Evolutionary conservation across 2,888 invertebrate species (phyloP).

Genomic region (Drosophila kuntzei): DNA sequence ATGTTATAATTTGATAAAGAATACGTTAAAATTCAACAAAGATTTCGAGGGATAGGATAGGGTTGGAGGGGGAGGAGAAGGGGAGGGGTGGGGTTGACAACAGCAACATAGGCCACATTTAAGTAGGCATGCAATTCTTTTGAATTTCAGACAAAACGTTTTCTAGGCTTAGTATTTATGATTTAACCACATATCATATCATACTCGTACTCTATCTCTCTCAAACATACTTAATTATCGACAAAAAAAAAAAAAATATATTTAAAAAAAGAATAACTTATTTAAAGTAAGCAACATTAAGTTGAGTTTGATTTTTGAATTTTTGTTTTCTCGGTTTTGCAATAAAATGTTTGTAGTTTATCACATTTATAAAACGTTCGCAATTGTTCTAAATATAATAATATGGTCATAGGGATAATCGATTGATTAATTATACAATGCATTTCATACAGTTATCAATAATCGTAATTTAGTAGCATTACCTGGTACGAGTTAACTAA

Average conservation of each 20-base stretch:
- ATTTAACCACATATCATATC: not conserved
- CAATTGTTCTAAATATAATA: conserved; percentile 56
- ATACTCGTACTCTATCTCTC: too few relatives aligned
- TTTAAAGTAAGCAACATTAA: conserved; percentile 11
- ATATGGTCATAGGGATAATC: conserved; percentile 51
- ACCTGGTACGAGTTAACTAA: conserved; percentile 61
- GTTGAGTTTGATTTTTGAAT: conserved; percentile 14
- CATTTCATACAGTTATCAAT: conserved; percentile 52
- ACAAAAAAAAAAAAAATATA: conserved; percentile 2
- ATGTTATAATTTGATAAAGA: conserved; percentile 11
- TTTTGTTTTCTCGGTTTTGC: conserved; percentile 31
- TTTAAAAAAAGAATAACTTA: conserved; percentile 2
- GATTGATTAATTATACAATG: conserved; percentile 40
- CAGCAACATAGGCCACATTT: conserved; percentile 31
- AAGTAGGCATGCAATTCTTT: conserved; percentile 18
- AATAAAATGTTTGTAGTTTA: conserved; percentile 62
- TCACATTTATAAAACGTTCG: conserved; percentile 68
- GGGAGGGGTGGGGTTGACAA: conserved; percentile 2
- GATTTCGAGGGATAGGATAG: not conserved
- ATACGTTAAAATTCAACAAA: conserved; percentile 21
- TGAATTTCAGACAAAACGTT: conserved; percentile 5
- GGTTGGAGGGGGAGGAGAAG: not conserved
- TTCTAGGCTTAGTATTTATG: conserved; percentile 14
- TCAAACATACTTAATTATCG: not conserved
- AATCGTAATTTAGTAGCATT: conserved; percentile 39